Evolutionary conservation across 2,888 invertebrate species (phyloP).

Genomic region (Antitype chi): DNA sequence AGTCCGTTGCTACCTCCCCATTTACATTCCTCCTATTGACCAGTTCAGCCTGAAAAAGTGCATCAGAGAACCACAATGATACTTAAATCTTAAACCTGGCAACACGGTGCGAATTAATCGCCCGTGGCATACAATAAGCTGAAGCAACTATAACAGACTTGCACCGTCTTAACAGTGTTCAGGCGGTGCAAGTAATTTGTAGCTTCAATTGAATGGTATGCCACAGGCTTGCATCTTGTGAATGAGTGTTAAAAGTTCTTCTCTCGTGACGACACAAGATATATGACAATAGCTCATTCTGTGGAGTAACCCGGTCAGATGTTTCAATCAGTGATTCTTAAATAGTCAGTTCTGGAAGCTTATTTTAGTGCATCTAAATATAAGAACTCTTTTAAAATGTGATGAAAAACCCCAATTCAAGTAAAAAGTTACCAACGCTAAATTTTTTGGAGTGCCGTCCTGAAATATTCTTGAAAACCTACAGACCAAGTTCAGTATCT

Average conservation of each 20-base stretch:
- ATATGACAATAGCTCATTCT: not conserved
- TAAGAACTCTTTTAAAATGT: not conserved
- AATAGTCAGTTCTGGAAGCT: not conserved
- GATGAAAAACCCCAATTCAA: not conserved
- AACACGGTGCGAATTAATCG: no score
- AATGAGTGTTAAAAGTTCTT: not conserved
- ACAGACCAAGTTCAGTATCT: conserved; percentile 2
- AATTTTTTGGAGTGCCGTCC: not conserved
- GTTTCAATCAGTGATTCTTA: not conserved
- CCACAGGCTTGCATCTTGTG: not conserved
- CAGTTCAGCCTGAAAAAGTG: no score
- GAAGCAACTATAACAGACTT: not conserved
- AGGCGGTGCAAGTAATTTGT: not conserved
- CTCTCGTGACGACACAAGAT: not conserved
- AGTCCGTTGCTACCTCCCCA: no score
- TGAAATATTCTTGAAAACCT: conserved; percentile 1
- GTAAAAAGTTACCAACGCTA: not conserved
- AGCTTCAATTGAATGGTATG: not conserved
- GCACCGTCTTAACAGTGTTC: not conserved
- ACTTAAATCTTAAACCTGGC: no score
- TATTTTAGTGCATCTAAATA: not conserved
- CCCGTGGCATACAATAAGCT: not conserved
- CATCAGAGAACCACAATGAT: no score
- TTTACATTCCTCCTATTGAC: not conserved
- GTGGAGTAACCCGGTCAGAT: not conserved